Conservation (phyloP, 2,888 invertebrate genomes). For the Girardia tigrina region DNA sequence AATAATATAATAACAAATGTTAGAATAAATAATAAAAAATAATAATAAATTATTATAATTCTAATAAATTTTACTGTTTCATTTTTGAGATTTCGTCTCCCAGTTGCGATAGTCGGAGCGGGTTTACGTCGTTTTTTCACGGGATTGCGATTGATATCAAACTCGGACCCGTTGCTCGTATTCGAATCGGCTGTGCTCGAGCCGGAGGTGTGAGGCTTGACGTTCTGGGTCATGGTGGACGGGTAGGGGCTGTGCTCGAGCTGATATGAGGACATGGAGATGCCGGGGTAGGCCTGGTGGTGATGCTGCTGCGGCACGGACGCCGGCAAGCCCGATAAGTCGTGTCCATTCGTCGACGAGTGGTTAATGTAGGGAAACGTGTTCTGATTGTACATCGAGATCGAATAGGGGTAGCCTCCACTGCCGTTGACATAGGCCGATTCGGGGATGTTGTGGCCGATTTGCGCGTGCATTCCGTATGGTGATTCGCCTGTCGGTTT, state of each 20-base stretch:
- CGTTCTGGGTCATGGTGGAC: not conserved
- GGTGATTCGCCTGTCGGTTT: slow-evolving; percentile 2
- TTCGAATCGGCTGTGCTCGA: slow-evolving; percentile 11
- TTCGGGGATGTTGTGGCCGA: slow-evolving; percentile 15
- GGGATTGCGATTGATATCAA: not conserved
- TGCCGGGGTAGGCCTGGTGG: not conserved
- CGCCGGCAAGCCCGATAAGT: not conserved
- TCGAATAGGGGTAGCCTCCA: not conserved
- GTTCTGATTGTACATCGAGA: slow-evolving; percentile 10
- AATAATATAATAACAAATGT: too few relatives aligned
- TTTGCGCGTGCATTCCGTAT: not conserved
- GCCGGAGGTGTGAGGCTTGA: not conserved
- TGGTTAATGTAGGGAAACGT: not conserved
- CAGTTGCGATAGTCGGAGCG: slow-evolving; percentile 32
- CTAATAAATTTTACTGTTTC: slow-evolving; percentile 30
- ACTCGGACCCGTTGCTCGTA: not conserved
- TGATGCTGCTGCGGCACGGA: not conserved
- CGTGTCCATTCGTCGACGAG: not conserved
- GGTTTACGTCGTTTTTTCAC: slow-evolving; percentile 25
- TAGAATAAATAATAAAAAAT: too few relatives aligned
- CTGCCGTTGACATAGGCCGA: not conserved
- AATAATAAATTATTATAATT: too few relatives aligned
- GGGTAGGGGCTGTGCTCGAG: not conserved
- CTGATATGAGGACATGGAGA: not conserved
- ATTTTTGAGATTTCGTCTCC: slow-evolving; percentile 30